phyloP scores from a whole-genome alignment of 2,888 invertebrate genomes.

The Ormia ochracea region DNA sequence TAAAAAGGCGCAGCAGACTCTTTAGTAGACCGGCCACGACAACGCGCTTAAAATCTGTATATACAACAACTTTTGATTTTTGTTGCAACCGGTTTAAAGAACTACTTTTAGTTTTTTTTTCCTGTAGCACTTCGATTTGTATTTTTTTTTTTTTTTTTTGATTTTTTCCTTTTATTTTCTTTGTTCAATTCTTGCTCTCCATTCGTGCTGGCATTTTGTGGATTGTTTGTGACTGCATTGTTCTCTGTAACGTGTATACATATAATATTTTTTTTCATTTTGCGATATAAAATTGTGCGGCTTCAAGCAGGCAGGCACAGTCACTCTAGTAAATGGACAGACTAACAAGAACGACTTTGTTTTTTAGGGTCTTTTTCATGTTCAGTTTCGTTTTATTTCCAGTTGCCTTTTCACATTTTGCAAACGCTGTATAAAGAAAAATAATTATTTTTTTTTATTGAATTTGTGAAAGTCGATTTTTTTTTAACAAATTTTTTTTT shows the following conservation, averaged over 20 bases:
- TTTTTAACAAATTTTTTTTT: not conserved
- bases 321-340: constrained; percentile 14
- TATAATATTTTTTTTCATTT: not conserved
- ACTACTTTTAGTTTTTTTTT: constrained; percentile 58
- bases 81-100: constrained; percentile 62
- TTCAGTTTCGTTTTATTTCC: constrained; percentile 21
- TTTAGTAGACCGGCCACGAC: constrained; percentile 24
- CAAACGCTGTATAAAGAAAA: constrained; percentile 6
- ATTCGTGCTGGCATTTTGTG: constrained; percentile 7
- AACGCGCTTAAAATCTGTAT: constrained; percentile 18
- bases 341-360: constrained; percentile 14
- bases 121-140: constrained; percentile 24
- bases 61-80: constrained; percentile 62
- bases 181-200: constrained; percentile 32
- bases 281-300: constrained; percentile 14
- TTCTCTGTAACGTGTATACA: constrained; percentile 18
- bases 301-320: constrained; percentile 3
- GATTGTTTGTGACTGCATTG: constrained; percentile 5
- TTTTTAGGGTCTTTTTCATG: constrained; percentile 14
- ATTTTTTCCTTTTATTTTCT: too few species aligned
- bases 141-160: not conserved
- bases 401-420: constrained; percentile 5
- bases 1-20: constrained; percentile 35
- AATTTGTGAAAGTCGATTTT: constrained; percentile 51
- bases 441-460: constrained; percentile 13